phyloP scores from a whole-genome alignment of 2,797 vertebrate genomes.

The Gobio occitaniae region DNA sequence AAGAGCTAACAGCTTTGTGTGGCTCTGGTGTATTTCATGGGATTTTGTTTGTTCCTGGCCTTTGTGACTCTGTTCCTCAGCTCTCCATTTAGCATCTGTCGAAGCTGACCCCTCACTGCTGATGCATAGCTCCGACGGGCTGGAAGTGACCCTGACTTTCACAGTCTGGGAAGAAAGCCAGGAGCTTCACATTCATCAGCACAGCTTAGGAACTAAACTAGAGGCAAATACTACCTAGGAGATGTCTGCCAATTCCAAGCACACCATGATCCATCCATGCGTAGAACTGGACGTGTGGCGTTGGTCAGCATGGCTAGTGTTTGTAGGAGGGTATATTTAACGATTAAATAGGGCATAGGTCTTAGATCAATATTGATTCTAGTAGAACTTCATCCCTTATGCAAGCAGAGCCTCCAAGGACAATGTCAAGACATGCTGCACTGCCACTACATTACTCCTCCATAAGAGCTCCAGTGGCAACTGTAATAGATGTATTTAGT shows the following conservation, averaged over 20 bases:
- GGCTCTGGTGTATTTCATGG: conserved; percentile 49
- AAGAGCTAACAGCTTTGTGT: conserved; percentile 28
- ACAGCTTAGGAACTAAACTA: conserved; percentile 22
- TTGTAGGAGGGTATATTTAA: not conserved
- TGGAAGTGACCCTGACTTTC: conserved; percentile 57
- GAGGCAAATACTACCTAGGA: conserved; percentile 34
- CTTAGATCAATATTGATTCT: conserved; percentile 3
- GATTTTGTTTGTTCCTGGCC: conserved; percentile 62
- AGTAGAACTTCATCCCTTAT: not conserved
- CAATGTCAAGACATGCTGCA: not conserved
- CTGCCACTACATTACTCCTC: not conserved
- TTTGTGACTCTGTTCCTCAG: conserved; percentile 57
- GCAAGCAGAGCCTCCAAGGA: not conserved
- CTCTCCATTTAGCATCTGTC: conserved; percentile 61
- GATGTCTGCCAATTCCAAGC: conserved; percentile 34
- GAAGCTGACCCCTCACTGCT: conserved; percentile 62
- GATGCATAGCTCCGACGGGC: conserved; percentile 63
- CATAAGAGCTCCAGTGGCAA: not conserved
- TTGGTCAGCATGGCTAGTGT: not conserved
- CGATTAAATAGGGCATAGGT: not conserved
- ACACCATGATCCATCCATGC: conserved; percentile 16
- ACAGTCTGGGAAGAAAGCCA: conserved; percentile 69
- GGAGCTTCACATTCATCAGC: conserved; percentile 50
- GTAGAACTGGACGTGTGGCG: not conserved
- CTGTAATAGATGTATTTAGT: conserved; percentile 51